phyloP scores from a whole-genome alignment of 2,888 invertebrate genomes.

The Bellardia bayeri region DNA sequence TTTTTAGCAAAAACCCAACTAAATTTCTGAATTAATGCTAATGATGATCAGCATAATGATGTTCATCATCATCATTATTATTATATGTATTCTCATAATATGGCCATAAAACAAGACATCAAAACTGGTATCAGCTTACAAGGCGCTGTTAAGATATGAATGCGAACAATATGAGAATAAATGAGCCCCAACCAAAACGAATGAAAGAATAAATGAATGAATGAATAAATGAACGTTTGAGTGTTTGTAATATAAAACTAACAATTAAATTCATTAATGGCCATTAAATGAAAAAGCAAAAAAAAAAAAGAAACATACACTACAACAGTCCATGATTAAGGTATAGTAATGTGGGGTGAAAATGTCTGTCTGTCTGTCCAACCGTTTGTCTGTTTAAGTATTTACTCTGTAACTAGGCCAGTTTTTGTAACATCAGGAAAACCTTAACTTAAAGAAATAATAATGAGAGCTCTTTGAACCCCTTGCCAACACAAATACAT shows the following conservation, averaged over 20 bases:
- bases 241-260: conserved; percentile 56
- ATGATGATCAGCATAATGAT: conserved; percentile 28
- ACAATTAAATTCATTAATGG: conserved; percentile 70
- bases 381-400: background rate
- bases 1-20: background rate
- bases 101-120: conserved; percentile 65
- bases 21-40: conserved; percentile 40
- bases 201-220: background rate
- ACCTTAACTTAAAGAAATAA: conserved; percentile 14
- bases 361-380: background rate
- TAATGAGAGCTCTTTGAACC: conserved; percentile 39
- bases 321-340: conserved; percentile 33
- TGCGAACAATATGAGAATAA: conserved; percentile 10
- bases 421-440: conserved; percentile 25
- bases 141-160: conserved; percentile 43
- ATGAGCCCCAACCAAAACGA: conserved; percentile 24
- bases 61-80: conserved; percentile 12
- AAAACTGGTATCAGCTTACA: conserved; percentile 67
- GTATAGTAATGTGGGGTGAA: conserved; percentile 49
- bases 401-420: conserved; percentile 48
- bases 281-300: conserved; percentile 19
- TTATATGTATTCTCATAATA: conserved; percentile 20
- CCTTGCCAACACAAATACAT: conserved; percentile 4
- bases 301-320: background rate
- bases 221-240: background rate